Conservation (phyloP, 1,140 invertebrate species). For the Brachionus sp. region DNA sequence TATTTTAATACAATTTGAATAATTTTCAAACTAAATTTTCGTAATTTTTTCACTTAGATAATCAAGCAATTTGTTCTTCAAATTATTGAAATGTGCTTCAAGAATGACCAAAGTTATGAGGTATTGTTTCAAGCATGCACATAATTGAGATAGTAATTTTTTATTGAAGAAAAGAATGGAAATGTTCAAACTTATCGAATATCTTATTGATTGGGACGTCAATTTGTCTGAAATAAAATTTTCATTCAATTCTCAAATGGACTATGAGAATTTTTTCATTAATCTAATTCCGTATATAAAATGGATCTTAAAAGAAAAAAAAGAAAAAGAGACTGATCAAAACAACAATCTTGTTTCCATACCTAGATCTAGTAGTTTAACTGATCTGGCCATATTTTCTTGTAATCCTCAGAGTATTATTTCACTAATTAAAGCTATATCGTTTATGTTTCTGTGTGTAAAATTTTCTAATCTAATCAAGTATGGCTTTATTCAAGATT, state of each 20-base stretch:
- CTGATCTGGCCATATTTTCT: neutral
- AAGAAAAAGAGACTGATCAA: neutral
- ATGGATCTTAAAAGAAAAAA: neutral
- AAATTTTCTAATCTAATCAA: neutral
- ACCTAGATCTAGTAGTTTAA: neutral
- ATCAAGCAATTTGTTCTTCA: neutral
- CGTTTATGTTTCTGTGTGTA: conserved; percentile 27
- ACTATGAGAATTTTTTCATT: conserved; percentile 14
- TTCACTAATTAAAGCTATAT: neutral
- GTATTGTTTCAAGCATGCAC: neutral
- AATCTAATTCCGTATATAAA: neutral
- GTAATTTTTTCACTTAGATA: neutral
- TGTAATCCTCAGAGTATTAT: neutral
- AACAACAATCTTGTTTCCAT: neutral
- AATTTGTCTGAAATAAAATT: neutral
- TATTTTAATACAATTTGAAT: neutral
- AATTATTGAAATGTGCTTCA: neutral
- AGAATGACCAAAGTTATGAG: neutral
- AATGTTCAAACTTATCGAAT: conserved; percentile 21
- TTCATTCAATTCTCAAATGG: neutral
- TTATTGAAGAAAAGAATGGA: neutral
- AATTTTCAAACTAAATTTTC: neutral
- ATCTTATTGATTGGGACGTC: neutral
- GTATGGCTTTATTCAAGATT: neutral
- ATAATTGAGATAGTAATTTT: neutral